Conservation (phyloP, 2,797 vertebrate species). For the Salmo trutta region DNA sequence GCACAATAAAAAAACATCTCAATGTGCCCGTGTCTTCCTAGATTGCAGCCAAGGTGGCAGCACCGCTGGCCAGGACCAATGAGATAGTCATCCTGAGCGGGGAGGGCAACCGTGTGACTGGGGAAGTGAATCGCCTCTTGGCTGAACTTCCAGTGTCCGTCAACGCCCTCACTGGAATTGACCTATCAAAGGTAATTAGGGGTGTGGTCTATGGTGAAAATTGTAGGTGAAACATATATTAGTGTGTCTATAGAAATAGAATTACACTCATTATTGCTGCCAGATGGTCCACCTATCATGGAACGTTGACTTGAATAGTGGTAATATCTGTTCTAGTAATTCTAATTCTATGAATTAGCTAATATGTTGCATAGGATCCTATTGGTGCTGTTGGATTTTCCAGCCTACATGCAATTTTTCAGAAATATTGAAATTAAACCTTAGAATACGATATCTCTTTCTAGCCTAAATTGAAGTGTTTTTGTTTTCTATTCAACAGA, state of each 20-base stretch:
- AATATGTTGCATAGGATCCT: not conserved
- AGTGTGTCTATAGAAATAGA: not conserved
- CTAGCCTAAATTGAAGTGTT: not conserved
- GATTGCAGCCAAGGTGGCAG: conserved; percentile 88
- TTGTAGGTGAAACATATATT: not conserved
- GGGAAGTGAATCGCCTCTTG: conserved; percentile 80
- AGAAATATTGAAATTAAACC: not conserved
- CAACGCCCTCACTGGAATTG: conserved; percentile 84
- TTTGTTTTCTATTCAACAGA: conserved; percentile 67
- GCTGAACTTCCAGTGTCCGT: conserved; percentile 82
- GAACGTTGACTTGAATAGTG: no score
- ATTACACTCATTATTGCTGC: no score
- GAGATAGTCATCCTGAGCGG: conserved; percentile 85
- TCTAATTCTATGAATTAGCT: not conserved
- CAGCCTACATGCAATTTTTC: not conserved
- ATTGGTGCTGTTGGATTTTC: not conserved
- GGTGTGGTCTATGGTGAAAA: not conserved
- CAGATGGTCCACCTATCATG: no score
- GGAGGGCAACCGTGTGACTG: conserved; percentile 71
- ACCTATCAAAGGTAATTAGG: conserved; percentile 79
- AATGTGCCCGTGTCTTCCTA: conserved; percentile 46
- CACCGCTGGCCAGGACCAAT: conserved; percentile 83
- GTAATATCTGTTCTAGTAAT: no score
- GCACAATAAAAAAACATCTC: not conserved
- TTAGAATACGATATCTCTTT: not conserved